Percentiles rank a stretch among this genome's conserved stretches.
These are phyloP conservation scores for Acrossocheilus wenchowensis DNA, from an alignment of 2,797 vertebrate species.

Conservation along the genomic window DNA sequence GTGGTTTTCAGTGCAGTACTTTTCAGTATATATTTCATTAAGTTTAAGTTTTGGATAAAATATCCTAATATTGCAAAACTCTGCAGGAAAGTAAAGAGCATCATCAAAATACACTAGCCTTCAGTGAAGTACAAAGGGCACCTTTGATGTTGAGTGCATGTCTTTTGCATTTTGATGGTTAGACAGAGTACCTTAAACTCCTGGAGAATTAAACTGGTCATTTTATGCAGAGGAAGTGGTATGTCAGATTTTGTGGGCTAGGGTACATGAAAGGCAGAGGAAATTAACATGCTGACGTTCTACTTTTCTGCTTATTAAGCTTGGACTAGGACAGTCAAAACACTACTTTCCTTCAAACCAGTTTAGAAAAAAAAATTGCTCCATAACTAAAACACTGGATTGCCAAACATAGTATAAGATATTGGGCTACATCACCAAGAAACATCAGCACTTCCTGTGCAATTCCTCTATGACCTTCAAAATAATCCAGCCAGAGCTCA, in stretches of 20 bases:
- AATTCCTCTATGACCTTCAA: slow-evolving; percentile 36
- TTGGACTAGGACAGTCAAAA: slow-evolving; percentile 48
- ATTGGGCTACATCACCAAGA: neutral
- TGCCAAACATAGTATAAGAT: neutral
- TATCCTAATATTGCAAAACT: neutral
- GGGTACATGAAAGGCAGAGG: slow-evolving; percentile 66
- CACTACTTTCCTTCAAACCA: slow-evolving; percentile 16
- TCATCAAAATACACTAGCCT: neutral
- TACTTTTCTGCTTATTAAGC: slow-evolving; percentile 57
- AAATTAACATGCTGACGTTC: slow-evolving; percentile 52
- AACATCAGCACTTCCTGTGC: slow-evolving; percentile 12
- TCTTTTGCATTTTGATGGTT: slow-evolving; percentile 7
- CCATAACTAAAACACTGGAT: slow-evolving; percentile 11
- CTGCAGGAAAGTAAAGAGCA: neutral
- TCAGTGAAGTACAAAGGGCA: slow-evolving; percentile 1
- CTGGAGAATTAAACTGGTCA: slow-evolving; percentile 2
- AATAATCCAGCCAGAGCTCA: slow-evolving; percentile 11
- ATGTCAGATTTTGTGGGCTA: slow-evolving; percentile 56
- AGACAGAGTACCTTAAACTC: slow-evolving; percentile 30
- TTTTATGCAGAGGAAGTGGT: slow-evolving; percentile 48
- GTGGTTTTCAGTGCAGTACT: neutral
- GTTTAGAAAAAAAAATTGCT: neutral
- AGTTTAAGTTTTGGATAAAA: neutral
- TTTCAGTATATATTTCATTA: neutral
- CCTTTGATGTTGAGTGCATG: slow-evolving; percentile 35